Evolutionary conservation across 1,140 invertebrate species (phyloP).

Genomic region (Drosophila takahashii): DNA sequence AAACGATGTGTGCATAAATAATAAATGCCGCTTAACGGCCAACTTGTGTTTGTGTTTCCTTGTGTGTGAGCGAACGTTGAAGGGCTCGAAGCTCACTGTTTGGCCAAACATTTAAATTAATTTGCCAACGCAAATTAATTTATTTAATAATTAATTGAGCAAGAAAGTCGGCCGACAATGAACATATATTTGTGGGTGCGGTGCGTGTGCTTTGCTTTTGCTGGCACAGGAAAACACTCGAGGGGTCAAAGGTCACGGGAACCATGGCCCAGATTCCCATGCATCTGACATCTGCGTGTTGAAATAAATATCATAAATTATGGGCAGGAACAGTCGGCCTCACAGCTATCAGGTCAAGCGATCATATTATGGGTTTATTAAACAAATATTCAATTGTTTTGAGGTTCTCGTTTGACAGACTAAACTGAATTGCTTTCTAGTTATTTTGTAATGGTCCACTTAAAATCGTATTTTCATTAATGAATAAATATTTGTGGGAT

Average conservation of each 20-base stretch:
- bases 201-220: conserved; percentile 9
- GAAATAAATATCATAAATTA: conserved; percentile 80
- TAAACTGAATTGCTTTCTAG: conserved; percentile 4
- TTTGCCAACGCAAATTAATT: conserved; percentile 79
- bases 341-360: conserved; percentile 9
- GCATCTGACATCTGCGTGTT: conserved; percentile 71
- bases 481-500: no score
- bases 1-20: conserved; percentile 70
- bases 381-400: conserved; percentile 19
- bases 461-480: not conserved
- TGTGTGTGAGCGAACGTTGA: conserved; percentile 1
- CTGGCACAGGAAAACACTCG: conserved; percentile 7
- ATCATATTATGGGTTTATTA: conserved; percentile 7
- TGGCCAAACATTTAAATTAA: conserved; percentile 79
- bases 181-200: conserved; percentile 65
- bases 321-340: conserved; percentile 29
- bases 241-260: conserved; percentile 28
- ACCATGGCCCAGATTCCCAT: conserved; percentile 60
- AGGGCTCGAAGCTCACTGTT: conserved; percentile 37
- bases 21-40: conserved; percentile 61
- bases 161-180: conserved; percentile 72
- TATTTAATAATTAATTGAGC: conserved; percentile 83
- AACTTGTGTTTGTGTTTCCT: conserved; percentile 4
- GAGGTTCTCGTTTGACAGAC: not conserved
- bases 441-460: not conserved